Evolutionary conservation across 2,113 vertebrate species (phyloP).

Genomic region (Semnornis frantzii): DNA sequence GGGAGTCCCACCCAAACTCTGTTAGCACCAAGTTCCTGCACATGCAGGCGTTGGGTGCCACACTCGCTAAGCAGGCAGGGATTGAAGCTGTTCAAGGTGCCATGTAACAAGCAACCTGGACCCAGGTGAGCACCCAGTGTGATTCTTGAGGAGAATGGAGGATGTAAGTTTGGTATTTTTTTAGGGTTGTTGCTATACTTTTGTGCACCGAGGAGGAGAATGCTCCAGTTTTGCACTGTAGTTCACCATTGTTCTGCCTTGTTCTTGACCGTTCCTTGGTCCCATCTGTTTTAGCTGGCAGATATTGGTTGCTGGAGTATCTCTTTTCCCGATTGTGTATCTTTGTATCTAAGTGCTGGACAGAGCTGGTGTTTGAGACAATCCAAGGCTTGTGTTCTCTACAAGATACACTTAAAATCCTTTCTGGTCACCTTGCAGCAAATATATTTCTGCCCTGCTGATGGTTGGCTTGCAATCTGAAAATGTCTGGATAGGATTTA

Average conservation of each 20-base stretch:
- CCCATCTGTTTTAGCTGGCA: neutral
- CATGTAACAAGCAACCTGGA: neutral
- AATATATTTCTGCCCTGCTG: constrained; percentile 18
- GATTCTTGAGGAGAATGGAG: neutral
- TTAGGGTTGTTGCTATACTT: neutral
- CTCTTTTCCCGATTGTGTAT: neutral
- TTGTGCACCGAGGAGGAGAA: neutral
- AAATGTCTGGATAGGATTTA: constrained; percentile 31
- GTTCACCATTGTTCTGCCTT: neutral
- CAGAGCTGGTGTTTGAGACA: neutral
- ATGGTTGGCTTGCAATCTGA: constrained; percentile 1
- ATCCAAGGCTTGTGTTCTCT: neutral
- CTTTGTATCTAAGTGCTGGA: neutral
- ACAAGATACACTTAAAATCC: neutral
- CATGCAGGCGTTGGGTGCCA: neutral
- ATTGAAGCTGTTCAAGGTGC: neutral
- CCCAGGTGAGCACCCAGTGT: neutral
- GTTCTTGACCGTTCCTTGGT: neutral
- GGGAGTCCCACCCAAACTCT: neutral
- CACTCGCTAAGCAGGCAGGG: neutral
- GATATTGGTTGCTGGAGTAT: neutral
- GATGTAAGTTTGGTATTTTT: neutral
- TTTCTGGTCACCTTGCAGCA: neutral
- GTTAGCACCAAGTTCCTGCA: neutral
- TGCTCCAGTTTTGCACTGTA: neutral